Evolutionary conservation across 2,888 invertebrate species (phyloP).

Genomic region (Autographa gamma): DNA sequence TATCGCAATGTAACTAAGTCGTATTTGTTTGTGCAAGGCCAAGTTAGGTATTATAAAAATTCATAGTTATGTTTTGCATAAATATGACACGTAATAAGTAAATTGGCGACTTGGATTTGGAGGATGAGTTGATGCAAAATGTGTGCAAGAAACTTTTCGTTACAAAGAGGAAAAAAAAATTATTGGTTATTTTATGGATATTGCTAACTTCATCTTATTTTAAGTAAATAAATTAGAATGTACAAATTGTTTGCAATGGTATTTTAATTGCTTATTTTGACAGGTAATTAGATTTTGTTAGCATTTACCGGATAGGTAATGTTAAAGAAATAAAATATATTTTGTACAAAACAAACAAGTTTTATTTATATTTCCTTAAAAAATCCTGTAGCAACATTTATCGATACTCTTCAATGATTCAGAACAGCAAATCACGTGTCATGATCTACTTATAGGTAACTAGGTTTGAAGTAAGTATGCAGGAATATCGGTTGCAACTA

Average conservation of each 20-base stretch:
- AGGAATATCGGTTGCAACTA: too few relatives aligned
- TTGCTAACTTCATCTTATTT: conserved; percentile 23
- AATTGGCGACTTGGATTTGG: too few relatives aligned
- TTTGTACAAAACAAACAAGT: conserved; percentile 52
- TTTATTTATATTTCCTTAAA: conserved; percentile 35
- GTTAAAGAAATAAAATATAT: conserved; percentile 66
- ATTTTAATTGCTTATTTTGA: conserved; percentile 47
- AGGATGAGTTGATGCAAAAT: neutral
- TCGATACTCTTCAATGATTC: too few relatives aligned
- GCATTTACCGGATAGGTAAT: conserved; percentile 55
- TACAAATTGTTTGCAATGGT: conserved; percentile 51
- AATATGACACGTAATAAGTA: neutral
- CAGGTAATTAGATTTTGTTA: conserved; percentile 57
- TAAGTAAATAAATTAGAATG: conserved; percentile 35
- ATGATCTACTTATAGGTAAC: too few relatives aligned
- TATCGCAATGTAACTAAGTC: too few relatives aligned
- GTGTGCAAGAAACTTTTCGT: neutral
- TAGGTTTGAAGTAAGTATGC: too few relatives aligned
- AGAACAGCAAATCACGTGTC: too few relatives aligned
- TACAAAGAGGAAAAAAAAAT: neutral
- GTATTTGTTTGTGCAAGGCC: too few relatives aligned
- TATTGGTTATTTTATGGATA: conserved; percentile 22
- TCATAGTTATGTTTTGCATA: neutral
- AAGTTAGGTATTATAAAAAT: too few relatives aligned
- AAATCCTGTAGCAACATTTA: too few relatives aligned